Conservation (phyloP, 2,797 vertebrate species). For the Falco cherrug region DNA sequence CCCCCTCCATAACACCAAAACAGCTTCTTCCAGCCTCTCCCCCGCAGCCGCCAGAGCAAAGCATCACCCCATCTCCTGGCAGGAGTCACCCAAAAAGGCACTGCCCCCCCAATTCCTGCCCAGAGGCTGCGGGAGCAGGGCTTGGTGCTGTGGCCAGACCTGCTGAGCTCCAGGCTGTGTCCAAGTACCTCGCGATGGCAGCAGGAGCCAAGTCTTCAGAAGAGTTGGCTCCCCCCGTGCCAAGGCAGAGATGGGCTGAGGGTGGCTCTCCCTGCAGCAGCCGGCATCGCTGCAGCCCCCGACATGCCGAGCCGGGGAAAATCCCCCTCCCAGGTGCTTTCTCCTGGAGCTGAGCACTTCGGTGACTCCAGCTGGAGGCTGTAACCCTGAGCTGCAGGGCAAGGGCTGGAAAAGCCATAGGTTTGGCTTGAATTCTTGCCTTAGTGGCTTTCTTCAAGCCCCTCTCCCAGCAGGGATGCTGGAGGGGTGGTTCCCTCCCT, state of each 20-base stretch:
- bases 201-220: neutral
- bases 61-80: neutral
- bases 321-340: rapidly evolving
- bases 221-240: neutral
- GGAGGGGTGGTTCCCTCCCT: neutral
- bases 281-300: rapidly evolving
- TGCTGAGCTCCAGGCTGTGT: neutral
- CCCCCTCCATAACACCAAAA: neutral
- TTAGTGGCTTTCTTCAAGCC: rapidly evolving
- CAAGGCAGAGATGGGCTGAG: neutral
- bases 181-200: neutral
- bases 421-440: neutral
- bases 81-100: neutral
- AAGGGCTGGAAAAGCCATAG: neutral
- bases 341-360: rapidly evolving
- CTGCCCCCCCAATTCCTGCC: neutral
- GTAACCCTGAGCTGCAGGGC: neutral
- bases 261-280: neutral
- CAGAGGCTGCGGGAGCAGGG: rapidly evolving
- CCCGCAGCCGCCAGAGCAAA: rapidly evolving
- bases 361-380: neutral
- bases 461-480: neutral
- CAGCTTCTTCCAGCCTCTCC: neutral
- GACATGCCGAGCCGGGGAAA: rapidly evolving
- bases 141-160: neutral